Evolutionary conservation across 2,113 vertebrate genomes (phyloP), one percentile per base, ranked within the genome.

Genomic region (Campylomormyrus tamandua): DNA sequence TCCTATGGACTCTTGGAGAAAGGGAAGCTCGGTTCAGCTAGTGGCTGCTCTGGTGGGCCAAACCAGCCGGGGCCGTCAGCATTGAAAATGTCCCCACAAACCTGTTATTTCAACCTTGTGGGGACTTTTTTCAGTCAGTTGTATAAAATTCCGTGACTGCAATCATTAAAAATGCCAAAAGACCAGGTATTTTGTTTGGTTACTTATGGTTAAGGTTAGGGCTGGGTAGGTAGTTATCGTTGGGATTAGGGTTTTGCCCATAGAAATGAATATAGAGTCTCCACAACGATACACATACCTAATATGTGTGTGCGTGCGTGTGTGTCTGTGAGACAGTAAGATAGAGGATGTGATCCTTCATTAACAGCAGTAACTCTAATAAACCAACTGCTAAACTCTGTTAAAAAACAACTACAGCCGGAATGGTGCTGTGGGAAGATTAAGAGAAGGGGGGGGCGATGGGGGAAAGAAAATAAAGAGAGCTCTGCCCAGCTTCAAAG

Each of bases 401-500:
- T 74, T 77, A 74, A 52, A 58, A 66, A 80, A 87, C 84, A 50
- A 66, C 84, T 74, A 87, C 56, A 87, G n/a, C 52, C 56, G 31
- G 58, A 87, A 89, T 62, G 27, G 39, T 49, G 35, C 52, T 70
- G 70, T 56, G 66, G 39, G 87, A 90, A 88, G 9, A 24, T 35
- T 66, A 56, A 87, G 53, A 88, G 53, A 77, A 24, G 50, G 48
- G 83, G 48, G 87, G 50, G 50, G 50, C 17, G 21, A 11, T 4
- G 31, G 15, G 24, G 87, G 87, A 50, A 11, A 94, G 95, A 94
- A 95, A 96, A 96, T 95, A 96, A 94, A 95, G 95, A 95, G 95
- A 91, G 80, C 27, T 89, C 92, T 89, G 94, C 93, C 91, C 31
- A 3, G 95, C 95, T 96, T 96, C 95, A 97, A 96, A 96, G 95